These are phyloP conservation scores for Poeciliopsis prolifica DNA, from an alignment of 2,113 vertebrate species.

Conservation along the genomic window DNA sequence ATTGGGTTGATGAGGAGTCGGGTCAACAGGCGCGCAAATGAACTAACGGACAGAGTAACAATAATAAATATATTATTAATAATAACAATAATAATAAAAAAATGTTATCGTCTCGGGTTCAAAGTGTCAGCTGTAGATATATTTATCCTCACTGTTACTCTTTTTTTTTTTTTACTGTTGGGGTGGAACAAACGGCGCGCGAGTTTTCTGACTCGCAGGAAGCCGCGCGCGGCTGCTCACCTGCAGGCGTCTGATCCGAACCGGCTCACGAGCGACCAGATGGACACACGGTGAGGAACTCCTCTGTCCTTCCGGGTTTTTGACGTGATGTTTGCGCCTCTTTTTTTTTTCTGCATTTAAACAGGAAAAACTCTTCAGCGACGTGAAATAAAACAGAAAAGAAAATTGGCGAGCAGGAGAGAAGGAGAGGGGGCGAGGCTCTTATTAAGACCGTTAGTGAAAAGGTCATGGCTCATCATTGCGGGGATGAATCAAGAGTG, in stretches of 20 bases:
- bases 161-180: background rate
- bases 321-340: background rate
- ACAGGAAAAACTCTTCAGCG: background rate
- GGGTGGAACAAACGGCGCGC: background rate
- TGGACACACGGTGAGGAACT: conserved; percentile 5
- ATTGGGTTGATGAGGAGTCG: conserved; percentile 93
- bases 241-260: conserved; percentile 55
- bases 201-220: conserved; percentile 34
- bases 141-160: background rate
- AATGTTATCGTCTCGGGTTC: conserved; percentile 48
- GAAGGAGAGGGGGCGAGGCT: conserved; percentile 12
- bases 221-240: conserved; percentile 37
- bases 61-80: background rate
- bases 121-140: conserved; percentile 4
- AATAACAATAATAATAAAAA: background rate
- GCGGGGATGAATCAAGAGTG: conserved; percentile 11
- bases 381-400: background rate
- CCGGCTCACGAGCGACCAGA: conserved; percentile 28
- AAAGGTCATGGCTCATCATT: conserved; percentile 60
- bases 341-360: background rate
- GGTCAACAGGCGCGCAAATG: conserved; percentile 89
- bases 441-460: conserved; percentile 39
- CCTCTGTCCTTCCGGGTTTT: background rate
- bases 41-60: conserved; percentile 63
- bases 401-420: conserved; percentile 1